phyloP scores from a whole-genome alignment of 2,888 invertebrate species.

The Epirrhoe tristata region DNA sequence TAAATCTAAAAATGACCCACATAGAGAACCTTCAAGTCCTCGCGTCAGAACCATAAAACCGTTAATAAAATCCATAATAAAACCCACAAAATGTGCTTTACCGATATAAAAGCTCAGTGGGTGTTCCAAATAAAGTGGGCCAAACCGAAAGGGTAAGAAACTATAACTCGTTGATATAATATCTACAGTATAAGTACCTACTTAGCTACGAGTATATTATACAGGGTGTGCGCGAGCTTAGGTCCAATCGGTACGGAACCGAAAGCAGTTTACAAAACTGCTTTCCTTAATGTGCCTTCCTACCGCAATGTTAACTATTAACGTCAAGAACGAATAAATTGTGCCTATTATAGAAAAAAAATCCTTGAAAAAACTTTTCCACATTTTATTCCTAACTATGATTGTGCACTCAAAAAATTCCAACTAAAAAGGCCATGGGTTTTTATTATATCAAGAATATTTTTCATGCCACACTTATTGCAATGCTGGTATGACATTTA shows the following conservation, averaged over 20 bases:
- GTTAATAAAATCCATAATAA: conserved; percentile 49
- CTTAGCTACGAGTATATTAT: conserved; percentile 17
- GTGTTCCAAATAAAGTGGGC: conserved; percentile 40
- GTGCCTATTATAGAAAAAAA: conserved; percentile 1
- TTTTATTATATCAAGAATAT: no score
- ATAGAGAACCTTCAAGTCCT: conserved; percentile 38
- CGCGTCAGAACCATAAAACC: conserved; percentile 45
- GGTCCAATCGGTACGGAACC: conserved; percentile 1
- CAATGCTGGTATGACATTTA: no score
- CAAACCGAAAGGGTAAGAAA: conserved; percentile 32
- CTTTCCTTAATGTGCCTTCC: conserved; percentile 1
- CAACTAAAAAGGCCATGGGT: no score
- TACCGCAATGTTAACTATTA: conserved; percentile 1
- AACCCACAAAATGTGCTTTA: conserved; percentile 47
- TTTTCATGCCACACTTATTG: no score
- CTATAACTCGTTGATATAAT: conserved; percentile 36
- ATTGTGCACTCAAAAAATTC: background rate
- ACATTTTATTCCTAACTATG: background rate
- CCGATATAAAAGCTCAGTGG: conserved; percentile 46
- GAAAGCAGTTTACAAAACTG: conserved; percentile 3
- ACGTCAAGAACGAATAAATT: background rate
- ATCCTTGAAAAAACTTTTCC: background rate
- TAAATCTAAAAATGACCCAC: conserved; percentile 40
- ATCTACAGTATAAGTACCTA: conserved; percentile 21
- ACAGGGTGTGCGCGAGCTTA: conserved; percentile 8